A percentile compares a stretch with the other conserved stretches of the same genome.
Conservation (phyloP, 2,888 invertebrate genomes). For the Ormia ochracea region DNA sequence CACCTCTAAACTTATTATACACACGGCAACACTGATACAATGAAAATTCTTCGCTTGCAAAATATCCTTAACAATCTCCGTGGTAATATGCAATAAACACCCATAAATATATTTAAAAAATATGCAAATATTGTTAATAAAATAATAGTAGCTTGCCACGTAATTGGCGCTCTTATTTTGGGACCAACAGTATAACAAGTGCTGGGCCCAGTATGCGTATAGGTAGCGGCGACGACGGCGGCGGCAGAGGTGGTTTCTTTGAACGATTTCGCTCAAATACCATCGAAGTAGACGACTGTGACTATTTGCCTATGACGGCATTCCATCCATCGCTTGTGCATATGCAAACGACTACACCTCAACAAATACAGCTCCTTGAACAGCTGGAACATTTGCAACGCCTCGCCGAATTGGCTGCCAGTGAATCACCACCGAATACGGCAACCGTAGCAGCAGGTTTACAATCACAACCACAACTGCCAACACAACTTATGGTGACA, state of each 20-base stretch:
- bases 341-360: constrained; percentile 64
- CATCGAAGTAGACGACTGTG: constrained; percentile 75
- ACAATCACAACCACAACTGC: constrained; percentile 66
- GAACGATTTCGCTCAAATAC: constrained; percentile 75
- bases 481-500: constrained; percentile 71
- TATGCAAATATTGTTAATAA: constrained; percentile 25
- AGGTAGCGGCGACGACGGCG: constrained; percentile 64
- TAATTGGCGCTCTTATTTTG: constrained; percentile 75
- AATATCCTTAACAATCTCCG: background rate
- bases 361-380: constrained; percentile 71
- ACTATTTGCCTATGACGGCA: constrained; percentile 67
- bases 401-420: constrained; percentile 72
- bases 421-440: constrained; percentile 71
- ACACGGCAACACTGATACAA: background rate
- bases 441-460: constrained; percentile 61
- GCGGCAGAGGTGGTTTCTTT: constrained; percentile 64
- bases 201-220: constrained; percentile 65
- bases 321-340: constrained; percentile 62
- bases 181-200: constrained; percentile 64
- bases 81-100: constrained; percentile 19
- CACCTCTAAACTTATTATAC: constrained; percentile 19
- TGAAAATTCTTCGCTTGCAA: constrained; percentile 17
- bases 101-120: constrained; percentile 29
- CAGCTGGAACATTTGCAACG: constrained; percentile 74
- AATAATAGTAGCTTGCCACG: constrained; percentile 72